phyloP scores from a whole-genome alignment of 1,140 invertebrate genomes.

The Cotesia typhae region DNA sequence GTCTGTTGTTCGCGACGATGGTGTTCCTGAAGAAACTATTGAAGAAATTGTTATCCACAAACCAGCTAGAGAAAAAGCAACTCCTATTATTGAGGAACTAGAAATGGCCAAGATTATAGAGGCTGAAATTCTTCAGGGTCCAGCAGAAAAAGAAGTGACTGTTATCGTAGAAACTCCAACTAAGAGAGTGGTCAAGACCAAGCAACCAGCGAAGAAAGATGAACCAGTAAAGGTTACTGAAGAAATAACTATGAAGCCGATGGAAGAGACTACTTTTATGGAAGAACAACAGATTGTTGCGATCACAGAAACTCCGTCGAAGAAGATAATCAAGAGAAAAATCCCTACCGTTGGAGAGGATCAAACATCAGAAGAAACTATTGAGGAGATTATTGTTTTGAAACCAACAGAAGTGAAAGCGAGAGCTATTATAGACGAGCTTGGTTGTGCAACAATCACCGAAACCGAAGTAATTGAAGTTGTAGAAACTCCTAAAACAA shows the following conservation, averaged over 20 bases:
- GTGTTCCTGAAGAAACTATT: slow-evolving; percentile 38
- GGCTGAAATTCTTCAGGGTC: slow-evolving; percentile 31
- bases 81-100: slow-evolving; percentile 28
- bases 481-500: slow-evolving; percentile 45
- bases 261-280: slow-evolving; percentile 33
- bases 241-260: slow-evolving; percentile 39
- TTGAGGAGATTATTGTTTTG: slow-evolving; percentile 46
- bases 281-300: slow-evolving; percentile 41
- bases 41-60: slow-evolving; percentile 49
- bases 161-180: slow-evolving; percentile 39
- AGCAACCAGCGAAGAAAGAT: slow-evolving; percentile 38
- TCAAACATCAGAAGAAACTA: slow-evolving; percentile 37
- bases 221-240: slow-evolving; percentile 36
- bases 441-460: slow-evolving; percentile 26
- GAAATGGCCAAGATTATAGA: slow-evolving; percentile 43
- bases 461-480: slow-evolving; percentile 43
- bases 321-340: slow-evolving; percentile 41
- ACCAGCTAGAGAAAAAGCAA: slow-evolving; percentile 37
- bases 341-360: slow-evolving; percentile 44
- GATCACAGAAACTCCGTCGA: slow-evolving; percentile 38
- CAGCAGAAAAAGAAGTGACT: slow-evolving; percentile 23
- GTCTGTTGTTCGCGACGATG: slow-evolving; percentile 42
- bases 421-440: slow-evolving; percentile 33
- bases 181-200: slow-evolving; percentile 35
- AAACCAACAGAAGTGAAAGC: slow-evolving; percentile 44